phyloP scores from a whole-genome alignment of 2,797 vertebrate species.

The Pipistrellus nathusii region DNA sequence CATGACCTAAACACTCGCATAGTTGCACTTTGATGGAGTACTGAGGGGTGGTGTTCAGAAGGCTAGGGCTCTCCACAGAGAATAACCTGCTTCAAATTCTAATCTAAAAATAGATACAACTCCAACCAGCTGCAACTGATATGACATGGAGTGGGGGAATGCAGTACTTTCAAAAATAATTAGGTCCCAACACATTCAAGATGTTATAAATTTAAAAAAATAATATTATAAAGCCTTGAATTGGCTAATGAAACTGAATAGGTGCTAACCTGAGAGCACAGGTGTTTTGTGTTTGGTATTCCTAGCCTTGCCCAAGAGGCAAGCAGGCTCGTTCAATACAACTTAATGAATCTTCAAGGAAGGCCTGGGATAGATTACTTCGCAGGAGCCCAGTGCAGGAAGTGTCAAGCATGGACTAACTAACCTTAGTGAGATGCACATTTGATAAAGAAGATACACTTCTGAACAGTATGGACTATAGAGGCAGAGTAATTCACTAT shows the following conservation, averaged over 20 bases:
- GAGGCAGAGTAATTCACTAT: constrained; percentile 15
- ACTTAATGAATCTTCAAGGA: constrained; percentile 78
- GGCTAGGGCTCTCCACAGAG: constrained; percentile 16
- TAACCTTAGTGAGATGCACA: background rate
- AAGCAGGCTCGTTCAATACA: constrained; percentile 47
- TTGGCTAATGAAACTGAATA: constrained; percentile 52
- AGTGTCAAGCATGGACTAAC: constrained; percentile 56
- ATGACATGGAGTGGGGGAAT: constrained; percentile 19
- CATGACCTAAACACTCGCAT: constrained; percentile 51
- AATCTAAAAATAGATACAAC: constrained; percentile 68
- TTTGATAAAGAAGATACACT: background rate
- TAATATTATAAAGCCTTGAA: constrained; percentile 65
- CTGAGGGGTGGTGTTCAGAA: constrained; percentile 37
- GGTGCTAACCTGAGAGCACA: constrained; percentile 61
- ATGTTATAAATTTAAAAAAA: constrained; percentile 64
- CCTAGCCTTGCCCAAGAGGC: constrained; percentile 32
- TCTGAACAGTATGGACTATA: constrained; percentile 4
- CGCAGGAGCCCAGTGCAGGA: background rate
- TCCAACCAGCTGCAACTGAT: constrained; percentile 70
- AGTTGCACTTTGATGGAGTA: constrained; percentile 69
- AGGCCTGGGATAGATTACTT: constrained; percentile 60
- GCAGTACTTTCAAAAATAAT: constrained; percentile 75
- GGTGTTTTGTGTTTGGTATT: constrained; percentile 70
- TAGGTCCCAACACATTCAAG: constrained; percentile 77
- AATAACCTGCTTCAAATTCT: constrained; percentile 58